These are phyloP conservation scores for Odontomyia ornata DNA, from an alignment of 2,888 invertebrate species.

Conservation along the genomic window DNA sequence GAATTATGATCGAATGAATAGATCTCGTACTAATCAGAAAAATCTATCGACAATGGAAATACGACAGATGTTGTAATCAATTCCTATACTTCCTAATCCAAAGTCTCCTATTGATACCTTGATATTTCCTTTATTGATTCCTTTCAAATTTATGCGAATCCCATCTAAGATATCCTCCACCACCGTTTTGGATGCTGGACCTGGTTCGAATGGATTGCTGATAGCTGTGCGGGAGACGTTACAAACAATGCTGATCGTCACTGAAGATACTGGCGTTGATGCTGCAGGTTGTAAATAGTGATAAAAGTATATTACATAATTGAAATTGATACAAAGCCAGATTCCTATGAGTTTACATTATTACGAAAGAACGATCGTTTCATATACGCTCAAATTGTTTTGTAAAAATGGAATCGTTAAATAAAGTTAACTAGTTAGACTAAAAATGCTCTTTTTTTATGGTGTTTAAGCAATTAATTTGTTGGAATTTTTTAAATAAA, in stretches of 20 bases:
- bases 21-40: too few relatives aligned
- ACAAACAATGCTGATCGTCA: background rate
- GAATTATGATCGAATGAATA: too few relatives aligned
- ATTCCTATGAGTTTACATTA: too few relatives aligned
- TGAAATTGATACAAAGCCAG: background rate
- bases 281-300: too few relatives aligned
- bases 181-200: background rate
- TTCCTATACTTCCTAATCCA: background rate
- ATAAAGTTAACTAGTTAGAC: constrained; percentile 19
- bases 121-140: background rate
- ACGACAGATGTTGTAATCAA: too few relatives aligned
- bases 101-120: background rate
- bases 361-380: too few relatives aligned
- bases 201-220: background rate
- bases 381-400: background rate
- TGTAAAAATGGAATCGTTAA: constrained; percentile 28
- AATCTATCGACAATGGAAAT: too few relatives aligned
- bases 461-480: too few relatives aligned
- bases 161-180: constrained; percentile 2
- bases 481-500: constrained; percentile 1
- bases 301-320: background rate
- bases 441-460: too few relatives aligned
- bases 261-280: too few relatives aligned
- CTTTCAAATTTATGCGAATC: background rate
- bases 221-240: background rate